Evolutionary conservation across 2,113 vertebrate species (phyloP), one percentile per base, ranked within the genome.

Genomic region (cat (Felis catus)): DNA sequence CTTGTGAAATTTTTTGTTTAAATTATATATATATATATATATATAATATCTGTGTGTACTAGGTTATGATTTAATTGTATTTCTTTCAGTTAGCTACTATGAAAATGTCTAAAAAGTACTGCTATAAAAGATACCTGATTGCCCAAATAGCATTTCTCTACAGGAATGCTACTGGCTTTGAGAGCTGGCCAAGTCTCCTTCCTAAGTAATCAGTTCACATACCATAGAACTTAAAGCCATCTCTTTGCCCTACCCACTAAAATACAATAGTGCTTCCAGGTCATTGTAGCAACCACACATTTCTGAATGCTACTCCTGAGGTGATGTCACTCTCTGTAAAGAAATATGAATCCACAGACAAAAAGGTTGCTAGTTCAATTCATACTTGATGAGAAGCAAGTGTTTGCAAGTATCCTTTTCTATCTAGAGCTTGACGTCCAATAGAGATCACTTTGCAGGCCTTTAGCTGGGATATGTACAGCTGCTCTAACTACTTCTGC

Each of bases 31-130:
- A 15, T 78, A 55, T 55, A 27, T 70, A 76, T 41, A 41, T 41
- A 45, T 45, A 45, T 45, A 9, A 45, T 45, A 13, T 36, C 18
- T 97, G 8, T 53, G 9, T n/a, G 31, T 51, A 88, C 16, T 45
- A 63, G 41, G 18, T 53, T 31, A 63, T 95, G 25, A 87, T 79
- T 83, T 81, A 97, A 82, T 85, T 58, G 31, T 29, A 84, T 74
- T 79, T 97, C 39, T 91, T 39, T 89, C 33, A 63, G 3, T 91
- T 21, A 3, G 27, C 76, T 79, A 65, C 82, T 68, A 94, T 73
- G n/a, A 91, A 94, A 96, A 92, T 82, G 29, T 81, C 84, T 85
- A 58, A 92, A 88, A 94, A 92, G 13, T 27, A 85, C 58, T 48
- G 18, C 21, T 74, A 36, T 29, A 78, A 94, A 89, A 23, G 25